Percentiles rank a stretch among this genome's conserved stretches.
These are phyloP conservation scores for Synanceia verrucosa DNA, from an alignment of 2,797 vertebrate genomes.

Conservation along the genomic window DNA sequence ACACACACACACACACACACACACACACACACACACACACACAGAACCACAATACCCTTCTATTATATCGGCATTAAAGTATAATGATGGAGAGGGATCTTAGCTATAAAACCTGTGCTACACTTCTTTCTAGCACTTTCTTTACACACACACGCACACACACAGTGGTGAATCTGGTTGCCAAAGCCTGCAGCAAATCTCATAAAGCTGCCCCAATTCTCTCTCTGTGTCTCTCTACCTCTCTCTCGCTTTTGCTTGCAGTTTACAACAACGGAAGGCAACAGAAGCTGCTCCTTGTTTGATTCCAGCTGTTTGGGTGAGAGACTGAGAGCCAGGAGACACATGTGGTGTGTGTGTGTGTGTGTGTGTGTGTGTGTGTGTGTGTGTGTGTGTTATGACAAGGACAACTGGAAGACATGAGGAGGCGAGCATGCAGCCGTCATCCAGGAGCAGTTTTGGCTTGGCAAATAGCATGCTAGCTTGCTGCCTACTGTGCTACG, in stretches of 20 bases:
- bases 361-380: constrained; percentile 4
- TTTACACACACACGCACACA: constrained; percentile 20
- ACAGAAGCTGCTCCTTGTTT: constrained; percentile 34
- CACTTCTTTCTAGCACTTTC: neutral
- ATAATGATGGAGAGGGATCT: constrained; percentile 21
- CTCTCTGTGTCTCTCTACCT: neutral
- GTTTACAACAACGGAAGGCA: constrained; percentile 4
- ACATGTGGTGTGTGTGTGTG: neutral
- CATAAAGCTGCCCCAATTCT: constrained; percentile 1
- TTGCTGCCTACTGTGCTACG: neutral
- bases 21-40: neutral
- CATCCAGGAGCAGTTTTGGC: constrained; percentile 1
- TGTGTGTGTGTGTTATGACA: constrained; percentile 4
- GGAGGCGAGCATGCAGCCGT: constrained; percentile 5
- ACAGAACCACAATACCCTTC: neutral
- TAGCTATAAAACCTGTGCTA: constrained; percentile 35
- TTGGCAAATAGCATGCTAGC: neutral
- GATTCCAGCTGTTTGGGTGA: constrained; percentile 45
- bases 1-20: constrained; percentile 5
- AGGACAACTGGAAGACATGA: constrained; percentile 24
- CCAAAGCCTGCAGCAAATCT: constrained; percentile 38
- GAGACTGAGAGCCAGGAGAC: neutral
- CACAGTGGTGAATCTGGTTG: constrained; percentile 1
- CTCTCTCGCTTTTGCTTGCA: neutral
- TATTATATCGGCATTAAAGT: constrained; percentile 37